A percentile compares a stretch with the other conserved stretches of the same genome.
These are phyloP conservation scores for Schlechtendalia chinensis DNA, from an alignment of 1,140 invertebrate species.

Conservation along the genomic window DNA sequence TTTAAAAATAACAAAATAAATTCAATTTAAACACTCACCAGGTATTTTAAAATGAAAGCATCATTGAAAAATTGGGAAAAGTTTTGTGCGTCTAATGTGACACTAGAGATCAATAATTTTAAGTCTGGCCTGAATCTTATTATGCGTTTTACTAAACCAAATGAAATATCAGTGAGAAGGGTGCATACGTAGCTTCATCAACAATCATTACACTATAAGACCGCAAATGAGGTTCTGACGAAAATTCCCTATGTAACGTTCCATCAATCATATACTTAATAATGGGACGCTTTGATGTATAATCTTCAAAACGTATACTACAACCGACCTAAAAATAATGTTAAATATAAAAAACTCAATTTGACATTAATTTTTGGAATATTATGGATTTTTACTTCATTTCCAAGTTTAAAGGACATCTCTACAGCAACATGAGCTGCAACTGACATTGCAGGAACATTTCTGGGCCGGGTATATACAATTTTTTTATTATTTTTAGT, in stretches of 20 bases:
- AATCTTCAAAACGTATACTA: no score
- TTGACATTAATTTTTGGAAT: no score
- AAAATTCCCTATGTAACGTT: no score
- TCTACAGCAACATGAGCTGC: conserved; percentile 73
- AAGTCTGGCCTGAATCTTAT: conserved; percentile 90
- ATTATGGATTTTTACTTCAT: no score
- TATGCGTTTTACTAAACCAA: no score
- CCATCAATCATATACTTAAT: no score
- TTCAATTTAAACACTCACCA: conserved; percentile 59
- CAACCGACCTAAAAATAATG: no score
- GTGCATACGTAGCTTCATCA: conserved; percentile 94
- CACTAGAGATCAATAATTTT: conserved; percentile 95
- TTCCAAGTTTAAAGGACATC: no score
- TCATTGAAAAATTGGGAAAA: conserved; percentile 99
- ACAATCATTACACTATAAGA: conserved; percentile 91
- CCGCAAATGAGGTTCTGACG: conserved; percentile 89
- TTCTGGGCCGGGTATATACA: conserved; percentile 64
- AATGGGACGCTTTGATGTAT: no score
- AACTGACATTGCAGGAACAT: conserved; percentile 78
- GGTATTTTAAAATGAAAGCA: conserved; percentile 98
- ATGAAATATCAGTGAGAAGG: no score
- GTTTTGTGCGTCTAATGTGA: conserved; percentile 96
- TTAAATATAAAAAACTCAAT: no score
- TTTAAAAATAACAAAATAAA: neutral
- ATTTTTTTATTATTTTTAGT: conserved; percentile 78